Evolutionary conservation across 2,113 vertebrate species (phyloP), one percentile per base, ranked within the genome.

Genomic region (Antennarius striatus): DNA sequence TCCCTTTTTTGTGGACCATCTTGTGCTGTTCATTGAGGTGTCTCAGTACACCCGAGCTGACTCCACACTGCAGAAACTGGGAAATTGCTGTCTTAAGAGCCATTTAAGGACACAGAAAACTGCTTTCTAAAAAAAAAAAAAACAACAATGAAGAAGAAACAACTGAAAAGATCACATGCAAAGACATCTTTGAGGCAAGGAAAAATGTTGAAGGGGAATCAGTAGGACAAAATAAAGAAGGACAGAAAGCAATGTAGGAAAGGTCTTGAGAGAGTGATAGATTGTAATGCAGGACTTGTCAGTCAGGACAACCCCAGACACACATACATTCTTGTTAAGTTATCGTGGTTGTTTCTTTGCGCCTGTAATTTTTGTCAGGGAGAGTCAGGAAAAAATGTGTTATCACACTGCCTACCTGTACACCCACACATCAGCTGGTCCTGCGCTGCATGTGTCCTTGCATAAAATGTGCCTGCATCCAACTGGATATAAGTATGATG

Each of bases 381-480:
- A 57, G 15, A 7, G 71, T n/a, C 68, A 75, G 45, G 49, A 58
- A 77, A 36, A 82, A 78, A 73, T 68, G 42, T 47, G 65, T 68
- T 77, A 53, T 85, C 71, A 70, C 82, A 74, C 77, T 82, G 68
- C 87, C 87, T 83, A 84, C 89, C 87, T 88, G 85, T 80, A 76
- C 79, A 39, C 89, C 87, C 87, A 89, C 89, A 56, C 82, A 47
- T 83, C 87, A 88, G 70, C 86, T 89, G 86, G 75, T 83, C 57
- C 43, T 68, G 67, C n/a, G 62, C 66, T 61, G 61, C 46, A 17
- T 58, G 52, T 63, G 63, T 70, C 50, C 56, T 46, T 56, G 80
- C 56, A 77, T 49, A 68, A 75, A 77, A 81, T 73, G 70, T 40
- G 63, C 16, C 56, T 56, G 68, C 68, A 29, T 60, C 67, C 29